These are phyloP conservation scores for Apotomis betuletana DNA, from an alignment of 2,888 invertebrate genomes.

Conservation along the genomic window DNA sequence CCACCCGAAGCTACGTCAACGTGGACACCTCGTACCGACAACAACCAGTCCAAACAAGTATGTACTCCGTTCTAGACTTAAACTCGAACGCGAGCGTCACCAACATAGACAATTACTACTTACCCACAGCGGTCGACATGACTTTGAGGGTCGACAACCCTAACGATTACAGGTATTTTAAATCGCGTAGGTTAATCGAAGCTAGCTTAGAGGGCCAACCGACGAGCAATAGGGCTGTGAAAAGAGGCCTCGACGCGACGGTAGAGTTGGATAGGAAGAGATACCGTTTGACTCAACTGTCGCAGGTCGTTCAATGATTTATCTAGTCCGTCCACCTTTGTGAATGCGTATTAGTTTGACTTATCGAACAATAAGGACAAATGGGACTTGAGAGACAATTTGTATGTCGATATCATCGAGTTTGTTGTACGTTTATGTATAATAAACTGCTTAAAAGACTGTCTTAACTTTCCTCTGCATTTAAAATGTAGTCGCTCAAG, in stretches of 20 bases:
- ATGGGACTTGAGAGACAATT: not conserved
- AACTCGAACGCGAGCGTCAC: slow-evolving; percentile 52
- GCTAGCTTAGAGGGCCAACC: slow-evolving; percentile 64
- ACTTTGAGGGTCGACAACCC: slow-evolving; percentile 62
- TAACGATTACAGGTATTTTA: slow-evolving; percentile 67
- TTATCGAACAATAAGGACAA: not conserved
- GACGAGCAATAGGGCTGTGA: slow-evolving; percentile 66
- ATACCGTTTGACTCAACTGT: slow-evolving; percentile 69
- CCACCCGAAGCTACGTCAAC: slow-evolving; percentile 55
- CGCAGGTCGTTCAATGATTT: slow-evolving; percentile 75
- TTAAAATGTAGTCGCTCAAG: not conserved
- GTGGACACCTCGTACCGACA: slow-evolving; percentile 59
- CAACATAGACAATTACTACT: slow-evolving; percentile 56
- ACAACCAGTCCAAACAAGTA: slow-evolving; percentile 50
- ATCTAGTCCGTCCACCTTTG: slow-evolving; percentile 54
- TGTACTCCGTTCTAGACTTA: slow-evolving; percentile 62
- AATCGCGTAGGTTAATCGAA: slow-evolving; percentile 67
- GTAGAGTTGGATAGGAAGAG: slow-evolving; percentile 71
- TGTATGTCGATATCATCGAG: not conserved
- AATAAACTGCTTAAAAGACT: not conserved
- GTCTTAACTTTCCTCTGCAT: not conserved
- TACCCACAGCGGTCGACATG: slow-evolving; percentile 63
- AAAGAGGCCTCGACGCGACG: slow-evolving; percentile 65
- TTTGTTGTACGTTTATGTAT: too few species aligned
- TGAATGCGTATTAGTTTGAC: slow-evolving; percentile 36